Evolutionary conservation across 2,113 vertebrate species (phyloP).

Genomic region (Dissostichus mawsoni): DNA sequence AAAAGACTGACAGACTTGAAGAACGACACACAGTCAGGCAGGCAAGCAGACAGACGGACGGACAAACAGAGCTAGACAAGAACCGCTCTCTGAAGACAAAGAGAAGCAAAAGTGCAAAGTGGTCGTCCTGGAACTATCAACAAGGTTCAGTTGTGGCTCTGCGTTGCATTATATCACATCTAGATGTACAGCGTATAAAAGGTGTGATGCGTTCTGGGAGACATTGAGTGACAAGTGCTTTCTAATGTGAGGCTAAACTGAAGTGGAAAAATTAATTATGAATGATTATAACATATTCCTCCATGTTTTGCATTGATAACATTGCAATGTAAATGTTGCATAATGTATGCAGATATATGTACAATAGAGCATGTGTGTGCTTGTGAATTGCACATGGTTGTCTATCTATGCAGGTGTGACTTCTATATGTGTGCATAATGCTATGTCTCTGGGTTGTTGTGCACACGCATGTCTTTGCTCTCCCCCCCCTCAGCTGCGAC

Average conservation of each 20-base stretch:
- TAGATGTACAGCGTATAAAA: conserved; percentile 62
- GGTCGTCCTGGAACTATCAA: conserved; percentile 65
- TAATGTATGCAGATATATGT: conserved; percentile 74
- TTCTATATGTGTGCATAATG: conserved; percentile 53
- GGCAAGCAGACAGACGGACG: conserved; percentile 49
- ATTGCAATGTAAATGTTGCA: conserved; percentile 70
- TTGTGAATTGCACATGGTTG: conserved; percentile 66
- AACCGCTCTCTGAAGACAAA: conserved; percentile 67
- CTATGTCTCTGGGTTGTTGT: conserved; percentile 51
- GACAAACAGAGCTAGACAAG: conserved; percentile 51
- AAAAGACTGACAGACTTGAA: conserved; percentile 14
- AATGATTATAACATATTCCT: conserved; percentile 52
- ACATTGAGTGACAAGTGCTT: conserved; percentile 24
- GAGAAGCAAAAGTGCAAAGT: conserved; percentile 83
- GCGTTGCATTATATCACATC: conserved; percentile 37
- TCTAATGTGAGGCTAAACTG: conserved; percentile 31
- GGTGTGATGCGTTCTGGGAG: conserved; percentile 44
- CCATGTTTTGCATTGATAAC: conserved; percentile 70
- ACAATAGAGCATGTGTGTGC: conserved; percentile 70
- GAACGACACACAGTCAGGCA: conserved; percentile 54
- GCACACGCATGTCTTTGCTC: conserved; percentile 27
- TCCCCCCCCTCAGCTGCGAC: conserved; percentile 77
- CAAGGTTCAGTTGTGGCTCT: conserved; percentile 37
- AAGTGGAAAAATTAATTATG: conserved; percentile 30
- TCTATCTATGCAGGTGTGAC: conserved; percentile 49